A percentile compares a stretch with the other conserved stretches of the same genome.
Conservation (phyloP, 1,140 invertebrate genomes). For the Drosophila kepulauana region DNA sequence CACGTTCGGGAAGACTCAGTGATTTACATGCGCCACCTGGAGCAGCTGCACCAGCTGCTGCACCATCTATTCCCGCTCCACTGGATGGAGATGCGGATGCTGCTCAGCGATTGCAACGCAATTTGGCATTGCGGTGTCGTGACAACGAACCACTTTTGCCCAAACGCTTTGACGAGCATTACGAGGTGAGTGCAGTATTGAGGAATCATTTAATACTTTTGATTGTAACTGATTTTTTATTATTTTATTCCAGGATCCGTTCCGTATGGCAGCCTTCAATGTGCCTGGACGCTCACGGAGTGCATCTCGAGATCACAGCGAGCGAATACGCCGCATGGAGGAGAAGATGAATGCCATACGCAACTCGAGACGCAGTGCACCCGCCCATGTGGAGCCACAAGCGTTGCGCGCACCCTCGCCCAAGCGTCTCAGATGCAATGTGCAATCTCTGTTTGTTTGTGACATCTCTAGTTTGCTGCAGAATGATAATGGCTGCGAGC, state of each 20-base stretch:
- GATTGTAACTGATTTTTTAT: background rate
- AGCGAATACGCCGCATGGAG: constrained; percentile 83
- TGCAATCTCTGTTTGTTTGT: constrained; percentile 93
- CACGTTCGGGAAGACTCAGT: constrained; percentile 68
- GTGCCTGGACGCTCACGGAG: constrained; percentile 74
- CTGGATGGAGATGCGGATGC: constrained; percentile 75
- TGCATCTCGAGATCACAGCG: constrained; percentile 79
- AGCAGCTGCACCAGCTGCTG: constrained; percentile 33
- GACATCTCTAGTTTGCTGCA: constrained; percentile 91
- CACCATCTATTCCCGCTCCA: constrained; percentile 25
- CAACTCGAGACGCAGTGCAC: constrained; percentile 76
- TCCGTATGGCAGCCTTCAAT: constrained; percentile 84
- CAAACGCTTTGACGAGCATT: constrained; percentile 80
- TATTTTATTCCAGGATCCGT: constrained; percentile 62
- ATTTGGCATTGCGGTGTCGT: constrained; percentile 77
- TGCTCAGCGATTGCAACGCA: constrained; percentile 75
- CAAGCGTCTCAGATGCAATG: constrained; percentile 87
- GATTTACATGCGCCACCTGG: constrained; percentile 69
- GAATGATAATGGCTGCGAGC: constrained; percentile 85
- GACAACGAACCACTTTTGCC: constrained; percentile 80
- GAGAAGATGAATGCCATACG: constrained; percentile 84
- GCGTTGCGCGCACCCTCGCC: constrained; percentile 71
- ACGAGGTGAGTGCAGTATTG: constrained; percentile 57
- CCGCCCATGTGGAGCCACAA: constrained; percentile 64
- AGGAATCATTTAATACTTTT: background rate